A percentile compares a stretch with the other conserved stretches of the same genome.
Conservation (phyloP, 2,888 invertebrate species). For the Eristalis tenax region DNA sequence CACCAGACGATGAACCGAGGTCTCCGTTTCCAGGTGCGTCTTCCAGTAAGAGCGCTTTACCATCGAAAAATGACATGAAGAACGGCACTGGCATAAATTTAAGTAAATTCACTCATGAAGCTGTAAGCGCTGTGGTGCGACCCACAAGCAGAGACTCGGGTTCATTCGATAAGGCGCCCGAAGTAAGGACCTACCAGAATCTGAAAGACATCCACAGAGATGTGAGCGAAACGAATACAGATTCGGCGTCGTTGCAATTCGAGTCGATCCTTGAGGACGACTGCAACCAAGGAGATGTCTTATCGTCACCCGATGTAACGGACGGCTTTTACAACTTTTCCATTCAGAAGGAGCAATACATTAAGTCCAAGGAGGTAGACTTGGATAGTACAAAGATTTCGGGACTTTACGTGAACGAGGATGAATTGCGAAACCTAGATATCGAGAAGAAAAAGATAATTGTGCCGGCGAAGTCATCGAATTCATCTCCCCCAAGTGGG, state of each 20-base stretch:
- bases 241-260: slow-evolving; percentile 80
- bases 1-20: slow-evolving; percentile 78
- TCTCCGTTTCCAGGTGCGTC: slow-evolving; percentile 56
- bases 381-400: slow-evolving; percentile 77
- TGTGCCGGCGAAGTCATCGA: slow-evolving; percentile 48
- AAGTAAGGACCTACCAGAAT: slow-evolving; percentile 78
- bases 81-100: slow-evolving; percentile 32
- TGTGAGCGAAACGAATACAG: slow-evolving; percentile 72
- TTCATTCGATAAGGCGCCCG: slow-evolving; percentile 62
- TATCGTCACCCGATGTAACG: slow-evolving; percentile 80
- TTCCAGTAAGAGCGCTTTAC: slow-evolving; percentile 41
- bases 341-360: slow-evolving; percentile 80
- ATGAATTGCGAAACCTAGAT: slow-evolving; percentile 78
- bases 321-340: slow-evolving; percentile 81
- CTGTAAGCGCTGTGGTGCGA: slow-evolving; percentile 76
- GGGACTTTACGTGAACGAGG: slow-evolving; percentile 78
- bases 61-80: slow-evolving; percentile 43
- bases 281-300: slow-evolving; percentile 76
- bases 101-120: slow-evolving; percentile 73
- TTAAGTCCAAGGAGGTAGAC: slow-evolving; percentile 77
- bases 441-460: slow-evolving; percentile 76
- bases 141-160: slow-evolving; percentile 68
- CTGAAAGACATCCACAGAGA: slow-evolving; percentile 72
- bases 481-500: background rate
- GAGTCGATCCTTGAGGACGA: slow-evolving; percentile 80